Conservation (phyloP, 2,797 vertebrate genomes). For the Pteropus rufus region DNA sequence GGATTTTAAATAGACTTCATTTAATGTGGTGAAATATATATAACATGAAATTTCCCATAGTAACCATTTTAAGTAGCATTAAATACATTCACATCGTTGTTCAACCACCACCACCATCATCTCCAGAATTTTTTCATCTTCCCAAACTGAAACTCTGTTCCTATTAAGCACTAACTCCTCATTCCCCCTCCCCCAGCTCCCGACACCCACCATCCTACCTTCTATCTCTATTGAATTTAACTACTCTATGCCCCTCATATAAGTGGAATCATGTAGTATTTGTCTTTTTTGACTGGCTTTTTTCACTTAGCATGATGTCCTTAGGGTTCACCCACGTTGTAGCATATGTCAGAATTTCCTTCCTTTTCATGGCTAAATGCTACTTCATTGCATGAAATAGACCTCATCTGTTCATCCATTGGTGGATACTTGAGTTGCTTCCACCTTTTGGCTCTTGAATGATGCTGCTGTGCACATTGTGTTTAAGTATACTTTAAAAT, state of each 20-base stretch:
- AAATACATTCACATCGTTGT: neutral
- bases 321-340: neutral
- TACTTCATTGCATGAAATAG: rapidly evolving
- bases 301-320: neutral
- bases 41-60: no score
- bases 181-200: no score
- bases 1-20: neutral
- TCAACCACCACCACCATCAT: neutral
- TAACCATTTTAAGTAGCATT: neutral
- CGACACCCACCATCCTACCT: neutral
- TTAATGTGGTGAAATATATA: neutral
- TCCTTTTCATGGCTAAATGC: neutral
- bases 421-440: neutral
- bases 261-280: neutral
- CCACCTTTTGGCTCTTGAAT: neutral
- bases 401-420: neutral
- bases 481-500: neutral
- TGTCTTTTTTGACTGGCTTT: neutral
- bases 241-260: neutral
- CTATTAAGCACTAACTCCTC: neutral
- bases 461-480: neutral
- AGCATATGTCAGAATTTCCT: neutral
- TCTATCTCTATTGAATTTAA: neutral
- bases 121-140: neutral
- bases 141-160: neutral